These are phyloP conservation scores for Oncopodura yosiiana DNA, from an alignment of 1,140 invertebrate species.

Conservation along the genomic window DNA sequence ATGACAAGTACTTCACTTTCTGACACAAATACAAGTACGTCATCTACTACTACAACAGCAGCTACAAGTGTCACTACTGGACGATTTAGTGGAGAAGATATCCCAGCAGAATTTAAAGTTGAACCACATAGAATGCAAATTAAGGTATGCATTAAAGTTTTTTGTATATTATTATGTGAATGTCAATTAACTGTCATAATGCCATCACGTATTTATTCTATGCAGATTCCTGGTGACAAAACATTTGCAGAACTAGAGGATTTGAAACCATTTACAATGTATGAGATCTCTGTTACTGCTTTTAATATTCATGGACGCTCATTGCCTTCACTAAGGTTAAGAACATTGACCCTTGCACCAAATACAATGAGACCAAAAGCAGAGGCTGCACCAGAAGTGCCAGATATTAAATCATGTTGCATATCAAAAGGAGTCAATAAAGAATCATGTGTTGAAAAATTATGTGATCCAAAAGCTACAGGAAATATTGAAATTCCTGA, in stretches of 20 bases:
- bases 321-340: constrained; percentile 58
- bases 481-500: constrained; percentile 54
- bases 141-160: constrained; percentile 12
- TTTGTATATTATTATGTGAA: constrained; percentile 11
- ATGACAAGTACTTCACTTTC: neutral
- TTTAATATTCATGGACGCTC: constrained; percentile 62
- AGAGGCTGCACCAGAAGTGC: constrained; percentile 50
- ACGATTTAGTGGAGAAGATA: neutral
- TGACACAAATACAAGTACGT: neutral
- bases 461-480: constrained; percentile 62
- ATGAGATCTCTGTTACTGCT: constrained; percentile 61
- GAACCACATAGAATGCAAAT: constrained; percentile 32
- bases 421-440: constrained; percentile 58
- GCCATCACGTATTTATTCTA: neutral
- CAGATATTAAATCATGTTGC: constrained; percentile 63
- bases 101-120: constrained; percentile 22
- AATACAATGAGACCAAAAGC: constrained; percentile 47
- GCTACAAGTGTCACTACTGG: neutral
- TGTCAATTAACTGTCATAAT: too few species aligned
- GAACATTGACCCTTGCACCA: constrained; percentile 54
- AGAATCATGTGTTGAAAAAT: constrained; percentile 59
- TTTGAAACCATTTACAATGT: constrained; percentile 64
- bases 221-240: constrained; percentile 47
- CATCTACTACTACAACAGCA: neutral
- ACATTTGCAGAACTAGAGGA: constrained; percentile 50